A percentile compares a stretch with the other conserved stretches of the same genome.
Evolutionary conservation across 2,888 invertebrate species (phyloP).

Genomic region (Pterobdella sp.): DNA sequence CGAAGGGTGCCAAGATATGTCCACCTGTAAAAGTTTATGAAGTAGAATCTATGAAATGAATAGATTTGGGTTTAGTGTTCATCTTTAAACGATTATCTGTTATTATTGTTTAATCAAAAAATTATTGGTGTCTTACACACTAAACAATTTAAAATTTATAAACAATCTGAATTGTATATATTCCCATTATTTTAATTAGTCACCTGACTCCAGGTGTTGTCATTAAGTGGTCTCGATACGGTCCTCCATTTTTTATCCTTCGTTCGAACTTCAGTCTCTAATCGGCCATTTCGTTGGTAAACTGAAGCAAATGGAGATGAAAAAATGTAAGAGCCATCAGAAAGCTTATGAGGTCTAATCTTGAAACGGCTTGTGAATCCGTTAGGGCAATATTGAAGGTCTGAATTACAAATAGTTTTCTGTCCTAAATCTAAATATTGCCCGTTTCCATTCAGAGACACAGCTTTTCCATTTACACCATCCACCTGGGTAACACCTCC

Average conservation of each 20-base stretch:
- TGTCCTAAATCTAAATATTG: slow-evolving; percentile 47
- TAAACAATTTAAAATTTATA: no score
- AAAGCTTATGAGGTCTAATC: slow-evolving; percentile 41
- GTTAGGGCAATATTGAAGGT: slow-evolving; percentile 44
- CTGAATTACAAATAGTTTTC: slow-evolving; percentile 43
- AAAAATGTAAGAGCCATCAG: slow-evolving; percentile 44
- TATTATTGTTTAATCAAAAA: no score
- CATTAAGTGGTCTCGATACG: slow-evolving; percentile 27
- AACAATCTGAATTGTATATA: neutral
- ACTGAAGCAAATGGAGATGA: slow-evolving; percentile 45
- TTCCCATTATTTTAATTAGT: slow-evolving; percentile 18
- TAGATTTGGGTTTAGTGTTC: no score
- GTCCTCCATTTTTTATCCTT: slow-evolving; percentile 35
- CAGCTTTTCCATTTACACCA: slow-evolving; percentile 31
- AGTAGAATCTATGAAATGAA: no score
- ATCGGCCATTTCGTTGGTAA: slow-evolving; percentile 43
- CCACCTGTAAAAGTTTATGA: slow-evolving; percentile 36
- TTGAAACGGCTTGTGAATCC: slow-evolving; percentile 45
- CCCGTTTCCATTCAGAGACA: slow-evolving; percentile 41
- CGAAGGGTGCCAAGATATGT: slow-evolving; percentile 45
- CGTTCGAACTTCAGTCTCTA: slow-evolving; percentile 44
- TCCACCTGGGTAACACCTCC: slow-evolving; percentile 29
- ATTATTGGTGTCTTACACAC: no score
- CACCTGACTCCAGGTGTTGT: slow-evolving; percentile 40
- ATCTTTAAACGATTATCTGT: no score